phyloP scores from a whole-genome alignment of 2,888 invertebrate genomes.

The Meteorus colon region DNA sequence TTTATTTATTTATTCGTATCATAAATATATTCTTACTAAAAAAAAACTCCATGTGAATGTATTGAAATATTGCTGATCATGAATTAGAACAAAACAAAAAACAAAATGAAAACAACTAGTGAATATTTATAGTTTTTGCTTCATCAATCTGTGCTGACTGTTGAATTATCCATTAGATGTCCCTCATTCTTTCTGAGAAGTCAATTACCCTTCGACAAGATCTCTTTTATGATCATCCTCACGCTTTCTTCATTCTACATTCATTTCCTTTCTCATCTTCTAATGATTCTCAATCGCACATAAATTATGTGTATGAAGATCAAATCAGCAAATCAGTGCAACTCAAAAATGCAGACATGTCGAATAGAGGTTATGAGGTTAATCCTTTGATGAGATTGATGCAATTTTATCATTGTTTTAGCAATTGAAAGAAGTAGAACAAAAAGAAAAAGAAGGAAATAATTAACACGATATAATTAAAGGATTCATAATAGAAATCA shows the following conservation, averaged over 20 bases:
- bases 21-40: background rate
- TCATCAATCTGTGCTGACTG: background rate
- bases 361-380: background rate
- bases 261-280: background rate
- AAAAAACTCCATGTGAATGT: background rate
- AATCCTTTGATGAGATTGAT: background rate
- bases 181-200: conserved; percentile 12
- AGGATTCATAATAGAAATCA: background rate
- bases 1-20: conserved; percentile 46
- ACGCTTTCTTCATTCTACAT: background rate
- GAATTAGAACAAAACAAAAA: background rate
- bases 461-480: background rate
- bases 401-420: background rate
- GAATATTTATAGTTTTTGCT: background rate
- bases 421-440: background rate
- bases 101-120: background rate
- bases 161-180: conserved; percentile 24
- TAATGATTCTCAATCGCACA: background rate
- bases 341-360: background rate
- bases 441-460: background rate
- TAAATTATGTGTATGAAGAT: background rate
- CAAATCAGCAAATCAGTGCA: background rate
- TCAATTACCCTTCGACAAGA: conserved; percentile 18
- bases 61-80: conserved; percentile 31
- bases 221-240: background rate